Evolutionary conservation across 2,113 vertebrate species (phyloP).

Genomic region (Echinops telfairi): DNA sequence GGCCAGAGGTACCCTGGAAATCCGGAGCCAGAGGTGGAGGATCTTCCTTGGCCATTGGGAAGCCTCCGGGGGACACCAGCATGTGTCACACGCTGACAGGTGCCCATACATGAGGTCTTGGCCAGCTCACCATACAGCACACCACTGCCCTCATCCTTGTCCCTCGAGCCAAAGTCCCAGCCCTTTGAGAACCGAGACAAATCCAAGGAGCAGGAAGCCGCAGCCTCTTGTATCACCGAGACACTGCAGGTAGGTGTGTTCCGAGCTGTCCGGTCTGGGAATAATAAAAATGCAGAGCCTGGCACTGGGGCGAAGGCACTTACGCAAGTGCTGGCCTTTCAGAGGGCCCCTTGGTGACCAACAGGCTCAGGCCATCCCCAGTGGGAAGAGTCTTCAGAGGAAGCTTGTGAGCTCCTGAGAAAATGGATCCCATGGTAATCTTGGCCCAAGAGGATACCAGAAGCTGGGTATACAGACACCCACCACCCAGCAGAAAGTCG

Average conservation of each 20-base stretch:
- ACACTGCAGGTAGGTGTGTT: neutral
- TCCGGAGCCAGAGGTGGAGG: neutral
- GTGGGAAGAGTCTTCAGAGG: neutral
- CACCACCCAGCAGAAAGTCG: neutral
- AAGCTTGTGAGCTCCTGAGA: neutral
- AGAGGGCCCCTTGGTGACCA: neutral
- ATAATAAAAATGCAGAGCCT: neutral
- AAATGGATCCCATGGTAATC: neutral
- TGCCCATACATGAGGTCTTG: neutral
- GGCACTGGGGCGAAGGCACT: slow-evolving; percentile 12
- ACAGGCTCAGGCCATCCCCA: neutral
- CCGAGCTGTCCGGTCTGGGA: neutral
- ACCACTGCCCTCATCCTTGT: neutral
- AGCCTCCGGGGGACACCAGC: neutral
- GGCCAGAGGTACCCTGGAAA: no score
- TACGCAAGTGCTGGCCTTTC: neutral
- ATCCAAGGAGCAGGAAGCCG: neutral
- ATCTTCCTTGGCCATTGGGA: neutral
- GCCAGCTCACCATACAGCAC: neutral
- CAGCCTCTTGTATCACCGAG: neutral
- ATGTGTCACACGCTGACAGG: neutral
- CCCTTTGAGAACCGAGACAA: neutral
- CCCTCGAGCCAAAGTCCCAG: neutral
- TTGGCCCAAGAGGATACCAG: neutral
- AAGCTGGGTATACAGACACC: neutral